Conservation (phyloP, 2,888 invertebrate species). For the Xanthia togata region DNA sequence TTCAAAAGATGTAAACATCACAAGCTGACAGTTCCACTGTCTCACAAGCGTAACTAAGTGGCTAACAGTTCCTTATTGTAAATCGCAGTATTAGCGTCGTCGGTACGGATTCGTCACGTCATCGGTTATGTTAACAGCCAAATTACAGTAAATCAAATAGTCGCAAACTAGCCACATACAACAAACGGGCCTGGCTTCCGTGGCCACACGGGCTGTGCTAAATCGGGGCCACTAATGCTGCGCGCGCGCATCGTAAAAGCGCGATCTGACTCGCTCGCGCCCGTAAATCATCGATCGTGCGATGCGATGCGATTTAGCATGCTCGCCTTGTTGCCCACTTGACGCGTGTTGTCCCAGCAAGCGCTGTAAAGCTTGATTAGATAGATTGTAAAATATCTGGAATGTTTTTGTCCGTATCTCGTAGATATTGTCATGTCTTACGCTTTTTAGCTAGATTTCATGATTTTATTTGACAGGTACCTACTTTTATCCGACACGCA, state of each 20-base stretch:
- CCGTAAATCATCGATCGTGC: constrained; percentile 85
- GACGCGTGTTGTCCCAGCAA: constrained; percentile 44
- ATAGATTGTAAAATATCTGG: constrained; percentile 1
- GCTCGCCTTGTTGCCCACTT: constrained; percentile 68
- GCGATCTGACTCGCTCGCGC: constrained; percentile 81
- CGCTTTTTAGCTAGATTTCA: constrained; percentile 24
- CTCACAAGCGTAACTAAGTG: constrained; percentile 58
- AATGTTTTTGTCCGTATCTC: not conserved
- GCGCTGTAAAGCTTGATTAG: constrained; percentile 53
- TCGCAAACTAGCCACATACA: constrained; percentile 75
- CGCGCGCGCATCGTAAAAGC: constrained; percentile 78
- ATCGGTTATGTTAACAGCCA: constrained; percentile 70
- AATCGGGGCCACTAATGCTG: constrained; percentile 74
- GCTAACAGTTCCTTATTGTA: constrained; percentile 65
- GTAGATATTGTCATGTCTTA: not conserved
- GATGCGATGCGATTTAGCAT: constrained; percentile 84
- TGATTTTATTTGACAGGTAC: constrained; percentile 4
- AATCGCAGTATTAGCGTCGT: constrained; percentile 64
- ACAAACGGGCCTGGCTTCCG: constrained; percentile 75
- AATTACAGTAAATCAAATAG: constrained; percentile 80
- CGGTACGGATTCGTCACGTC: constrained; percentile 65
- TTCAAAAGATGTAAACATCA: constrained; percentile 60
- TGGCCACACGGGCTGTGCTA: constrained; percentile 81
- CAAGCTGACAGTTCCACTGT: constrained; percentile 61
- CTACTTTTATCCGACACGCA: constrained; percentile 6